A percentile compares a stretch with the other conserved stretches of the same genome.
Conservation (phyloP, 2,113 vertebrate species). For the Poecile atricapillus region DNA sequence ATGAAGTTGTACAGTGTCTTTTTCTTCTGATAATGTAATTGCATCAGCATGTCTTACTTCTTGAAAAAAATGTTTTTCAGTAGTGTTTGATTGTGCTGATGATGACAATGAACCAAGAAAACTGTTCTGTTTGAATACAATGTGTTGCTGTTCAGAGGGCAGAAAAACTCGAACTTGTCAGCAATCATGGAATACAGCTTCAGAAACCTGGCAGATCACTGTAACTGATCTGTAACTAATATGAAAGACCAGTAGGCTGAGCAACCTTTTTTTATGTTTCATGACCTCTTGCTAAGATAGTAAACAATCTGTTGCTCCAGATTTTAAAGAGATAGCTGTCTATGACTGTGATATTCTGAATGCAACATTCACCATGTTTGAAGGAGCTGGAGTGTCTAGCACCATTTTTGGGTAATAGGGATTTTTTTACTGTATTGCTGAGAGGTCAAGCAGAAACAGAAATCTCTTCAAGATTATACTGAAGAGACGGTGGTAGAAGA, state of each 20-base stretch:
- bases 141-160: neutral
- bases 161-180: neutral
- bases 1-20: neutral
- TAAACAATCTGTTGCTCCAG: neutral
- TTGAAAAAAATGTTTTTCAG: neutral
- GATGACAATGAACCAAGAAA: neutral
- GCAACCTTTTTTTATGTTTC: neutral
- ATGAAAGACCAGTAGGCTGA: neutral
- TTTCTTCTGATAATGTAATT: neutral
- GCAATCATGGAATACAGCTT: fast-evolving
- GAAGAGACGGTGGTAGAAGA: neutral
- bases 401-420: neutral
- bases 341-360: neutral
- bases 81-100: neutral
- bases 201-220: neutral
- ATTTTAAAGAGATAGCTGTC: neutral
- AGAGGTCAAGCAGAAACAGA: neutral
- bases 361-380: neutral
- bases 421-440: neutral
- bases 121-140: neutral
- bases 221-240: neutral
- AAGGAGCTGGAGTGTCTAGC: neutral
- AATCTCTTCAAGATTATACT: neutral
- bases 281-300: neutral
- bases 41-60: neutral